Base-by-base conservation (phyloP, 1,140 invertebrate species). In the Ceratina japonica region DNA sequence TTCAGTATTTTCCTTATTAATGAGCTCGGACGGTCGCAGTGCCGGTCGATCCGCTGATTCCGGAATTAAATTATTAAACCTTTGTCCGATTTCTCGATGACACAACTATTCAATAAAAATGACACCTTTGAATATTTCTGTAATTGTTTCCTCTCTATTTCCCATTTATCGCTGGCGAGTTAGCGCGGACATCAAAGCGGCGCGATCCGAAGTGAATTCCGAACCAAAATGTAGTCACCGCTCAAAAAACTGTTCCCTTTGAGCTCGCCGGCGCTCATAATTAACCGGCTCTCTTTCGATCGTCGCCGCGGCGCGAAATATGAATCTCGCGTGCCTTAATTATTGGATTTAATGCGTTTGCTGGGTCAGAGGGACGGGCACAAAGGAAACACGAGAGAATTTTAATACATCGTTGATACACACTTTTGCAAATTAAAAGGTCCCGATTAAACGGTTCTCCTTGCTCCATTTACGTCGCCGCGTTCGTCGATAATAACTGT, bases 341-440 rank as follows among this genome's bases (percentile, higher is more conserved):
- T 37, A 58, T 69, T 44, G 68, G 52, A 58, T 44, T 58, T 31
- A n/a, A 70, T 59, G n/a, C 27, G 54, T 68, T 20, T 44, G 18
- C 52, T 22, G 1, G 27, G 27, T 52, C 37, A 44, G 37, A 44
- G 37, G 37, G 1, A 44, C 69, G 18, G 18, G 16, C 31, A 1
- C 37, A 13, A 7, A 22, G 27, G 58, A 27, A 12, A n/a, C 10
- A 44, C 37, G 37, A 8, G 16, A 18, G 58, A 27, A 27, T 62
- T 72, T 62, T 51, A 49, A 62, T 59, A 31, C 52, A 22, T 51
- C 52, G 12, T 70, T 58, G 27, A 58, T 70, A 58, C 54, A 58
- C 52, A 44, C 22, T 62, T 24, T 4, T 12, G 3, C 16, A 44
- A 62, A 27, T 72, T 51, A 51, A 72, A 72, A 58, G n/a, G 49